Evolutionary conservation across 2,113 vertebrate genomes (phyloP), one percentile per base, ranked within the genome.

Genomic region (Oxygymnocypris stewartii): DNA sequence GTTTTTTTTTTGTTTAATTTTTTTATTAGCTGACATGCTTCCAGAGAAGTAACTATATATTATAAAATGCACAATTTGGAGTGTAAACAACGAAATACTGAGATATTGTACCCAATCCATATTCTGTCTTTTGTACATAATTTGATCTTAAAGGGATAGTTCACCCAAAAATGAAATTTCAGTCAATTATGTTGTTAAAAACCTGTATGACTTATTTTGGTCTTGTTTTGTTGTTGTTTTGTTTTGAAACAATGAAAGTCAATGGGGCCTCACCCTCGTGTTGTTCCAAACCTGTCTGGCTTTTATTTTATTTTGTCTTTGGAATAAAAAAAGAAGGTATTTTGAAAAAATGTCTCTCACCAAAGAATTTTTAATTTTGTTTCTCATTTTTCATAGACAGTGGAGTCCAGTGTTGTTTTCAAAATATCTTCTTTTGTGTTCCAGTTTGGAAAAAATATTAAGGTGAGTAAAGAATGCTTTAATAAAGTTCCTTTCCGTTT

Each of bases 401-500:
- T 44, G 20, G 4, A 14, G 20, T 75, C 18, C 18, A 20, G 6
- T 76, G 5, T 49, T 76, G 11, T 49, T 76, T 76, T 28, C 42
- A 47, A 25, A 77, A 44, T 77, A 47, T 49, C 3, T 77, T 49
- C 11, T 40, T 20, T 40, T 71, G 35, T 11, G 35, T 42, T 73
- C 18, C 35, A 40, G 1, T 73, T 65, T 40, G 4, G 37, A 42
- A n/a, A 61, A 18, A 40, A 12, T 11, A 73, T 40, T 4, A 40
- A 23, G 35, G 35, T 40, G 67, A 2, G 9, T 23, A 73, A 73
- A 10, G 9, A 12, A 67, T 67, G 2, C 37, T 42, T 69, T 31
- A 69, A 84, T 84, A 84, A 88, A 85, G 77, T 81, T 81, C 63
- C 63, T 47, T 69, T 20, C 59, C 85, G 28, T 40, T n/a, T 82